Percentiles rank a stretch among this genome's conserved stretches.
Conservation (phyloP, 2,888 invertebrate genomes). For the Galerucella calmariensis region DNA sequence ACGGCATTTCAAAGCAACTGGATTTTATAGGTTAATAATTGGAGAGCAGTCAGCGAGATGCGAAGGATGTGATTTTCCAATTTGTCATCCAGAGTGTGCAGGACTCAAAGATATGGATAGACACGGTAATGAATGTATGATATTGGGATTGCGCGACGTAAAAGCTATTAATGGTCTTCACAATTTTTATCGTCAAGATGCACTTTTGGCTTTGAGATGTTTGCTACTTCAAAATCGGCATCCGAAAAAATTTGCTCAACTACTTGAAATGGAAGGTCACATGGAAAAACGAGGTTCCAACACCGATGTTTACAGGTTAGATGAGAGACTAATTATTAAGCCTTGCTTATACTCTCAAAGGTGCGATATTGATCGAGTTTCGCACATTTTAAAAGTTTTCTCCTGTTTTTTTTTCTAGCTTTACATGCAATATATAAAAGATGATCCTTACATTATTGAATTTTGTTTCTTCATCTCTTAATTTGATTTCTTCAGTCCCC, state of each 20-base stretch:
- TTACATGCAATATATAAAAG: no score
- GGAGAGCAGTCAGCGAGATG: conserved; percentile 63
- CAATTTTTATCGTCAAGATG: conserved; percentile 77
- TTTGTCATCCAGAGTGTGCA: conserved; percentile 75
- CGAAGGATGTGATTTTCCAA: conserved; percentile 79
- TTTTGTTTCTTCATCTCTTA: no score
- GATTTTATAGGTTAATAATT: conserved; percentile 39
- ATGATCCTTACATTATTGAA: no score
- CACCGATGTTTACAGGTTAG: conserved; percentile 75
- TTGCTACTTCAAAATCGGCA: conserved; percentile 76
- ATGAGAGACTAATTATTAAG: neutral
- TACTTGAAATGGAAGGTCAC: conserved; percentile 80
- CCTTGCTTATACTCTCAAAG: no score
- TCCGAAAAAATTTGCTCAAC: conserved; percentile 74
- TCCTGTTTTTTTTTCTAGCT: no score
- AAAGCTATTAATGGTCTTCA: conserved; percentile 70
- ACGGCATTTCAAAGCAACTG: neutral
- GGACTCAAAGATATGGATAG: conserved; percentile 68
- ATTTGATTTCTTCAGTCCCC: no score
- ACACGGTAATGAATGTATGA: conserved; percentile 73
- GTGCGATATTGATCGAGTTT: no score
- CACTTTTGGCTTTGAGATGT: conserved; percentile 77
- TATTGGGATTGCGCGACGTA: conserved; percentile 70
- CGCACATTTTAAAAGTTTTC: no score
- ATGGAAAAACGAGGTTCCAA: conserved; percentile 75